Percentiles rank a stretch among this genome's conserved stretches.
These are phyloP conservation scores for Dasyprocta punctata DNA, from an alignment of 2,113 vertebrate genomes.

Conservation along the genomic window DNA sequence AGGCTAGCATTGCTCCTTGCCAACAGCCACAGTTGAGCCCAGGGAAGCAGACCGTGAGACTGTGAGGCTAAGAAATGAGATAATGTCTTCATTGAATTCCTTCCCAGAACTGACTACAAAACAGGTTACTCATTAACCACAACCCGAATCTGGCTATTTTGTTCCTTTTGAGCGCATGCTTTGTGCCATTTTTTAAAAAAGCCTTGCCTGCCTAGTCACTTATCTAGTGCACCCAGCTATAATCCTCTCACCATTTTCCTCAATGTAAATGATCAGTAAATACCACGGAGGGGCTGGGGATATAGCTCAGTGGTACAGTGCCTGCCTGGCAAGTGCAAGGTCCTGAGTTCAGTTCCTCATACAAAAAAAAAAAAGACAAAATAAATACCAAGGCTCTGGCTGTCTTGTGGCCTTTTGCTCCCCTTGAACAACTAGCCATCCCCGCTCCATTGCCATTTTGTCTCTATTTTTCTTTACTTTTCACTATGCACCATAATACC, in stretches of 20 bases:
- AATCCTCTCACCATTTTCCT: background rate
- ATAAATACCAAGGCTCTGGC: background rate
- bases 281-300: background rate
- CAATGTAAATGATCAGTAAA: background rate
- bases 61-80: background rate
- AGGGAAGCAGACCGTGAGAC: background rate
- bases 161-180: background rate
- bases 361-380: no score
- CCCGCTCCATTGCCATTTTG: background rate
- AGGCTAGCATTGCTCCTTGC: no score
- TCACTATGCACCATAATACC: background rate
- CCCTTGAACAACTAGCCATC: background rate
- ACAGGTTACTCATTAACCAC: background rate
- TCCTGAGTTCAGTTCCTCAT: no score
- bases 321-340: no score
- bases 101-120: background rate
- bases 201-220: background rate
- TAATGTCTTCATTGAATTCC: background rate
- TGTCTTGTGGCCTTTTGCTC: background rate
- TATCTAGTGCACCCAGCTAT: background rate
- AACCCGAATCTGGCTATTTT: background rate
- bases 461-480: background rate
- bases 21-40: background rate
- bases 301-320: no score
- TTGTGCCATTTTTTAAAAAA: background rate